A percentile compares a stretch with the other conserved stretches of the same genome.
phyloP scores from a whole-genome alignment of 2,888 invertebrate genomes.

The Acleris literana region DNA sequence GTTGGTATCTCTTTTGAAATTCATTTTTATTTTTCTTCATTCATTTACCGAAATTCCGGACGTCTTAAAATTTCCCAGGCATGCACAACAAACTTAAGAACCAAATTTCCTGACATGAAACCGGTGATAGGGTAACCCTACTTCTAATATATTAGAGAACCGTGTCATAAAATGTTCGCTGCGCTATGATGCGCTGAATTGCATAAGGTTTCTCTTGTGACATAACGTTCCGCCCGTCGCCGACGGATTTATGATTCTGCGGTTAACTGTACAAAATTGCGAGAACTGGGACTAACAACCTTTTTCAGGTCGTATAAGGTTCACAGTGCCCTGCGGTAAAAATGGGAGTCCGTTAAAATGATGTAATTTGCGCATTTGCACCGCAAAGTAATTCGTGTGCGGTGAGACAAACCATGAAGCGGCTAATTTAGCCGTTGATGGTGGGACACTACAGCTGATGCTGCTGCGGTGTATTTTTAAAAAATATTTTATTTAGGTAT shows the following conservation, averaged over 20 bases:
- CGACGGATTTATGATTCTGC: conserved; percentile 62
- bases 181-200: conserved; percentile 18
- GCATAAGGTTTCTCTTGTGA: conserved; percentile 46
- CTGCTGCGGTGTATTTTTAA: not conserved
- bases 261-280: conserved; percentile 61
- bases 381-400: conserved; percentile 53
- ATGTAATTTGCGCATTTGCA: conserved; percentile 67
- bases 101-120: too few species aligned
- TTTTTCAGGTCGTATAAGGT: conserved; percentile 33
- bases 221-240: conserved; percentile 54
- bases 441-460: conserved; percentile 4
- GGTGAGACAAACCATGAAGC: conserved; percentile 54
- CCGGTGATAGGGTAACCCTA: too few species aligned
- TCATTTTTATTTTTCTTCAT: too few species aligned
- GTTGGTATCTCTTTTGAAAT: too few species aligned
- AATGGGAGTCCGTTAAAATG: conserved; percentile 52
- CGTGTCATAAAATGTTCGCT: conserved; percentile 13
- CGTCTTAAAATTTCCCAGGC: too few species aligned
- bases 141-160: not conserved
- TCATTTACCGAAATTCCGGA: too few species aligned
- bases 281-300: conserved; percentile 21
- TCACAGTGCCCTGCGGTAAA: conserved; percentile 39
- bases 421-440: conserved; percentile 44
- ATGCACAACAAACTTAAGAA: too few species aligned
- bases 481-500: not conserved